Evolutionary conservation across 2,113 vertebrate genomes (phyloP), one percentile per base, ranked within the genome.

Genomic region (Tylochromis polylepis): DNA sequence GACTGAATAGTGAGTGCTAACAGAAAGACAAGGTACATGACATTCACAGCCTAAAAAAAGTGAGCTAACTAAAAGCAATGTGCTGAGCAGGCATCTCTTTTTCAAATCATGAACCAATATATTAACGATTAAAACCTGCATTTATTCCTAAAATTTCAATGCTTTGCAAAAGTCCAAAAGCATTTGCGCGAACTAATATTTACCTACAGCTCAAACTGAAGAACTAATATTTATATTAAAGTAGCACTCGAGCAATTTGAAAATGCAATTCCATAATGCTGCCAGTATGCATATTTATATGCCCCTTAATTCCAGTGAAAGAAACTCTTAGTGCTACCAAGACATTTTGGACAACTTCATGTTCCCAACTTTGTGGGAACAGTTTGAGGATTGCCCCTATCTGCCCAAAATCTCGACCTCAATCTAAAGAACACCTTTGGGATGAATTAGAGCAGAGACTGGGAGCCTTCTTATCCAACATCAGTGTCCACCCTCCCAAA

Each of bases 81-180:
- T 4, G 29, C 29, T 27, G 0, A 29, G 0, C 2, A 7, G 27
- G 9, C 10, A 8, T 3, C 8, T 11, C n/a, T 7, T 34, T 4
- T 78, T 24, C 20, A 24, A 57, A 80, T 8, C 27, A 56, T 18
- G 31, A 12, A 10, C 18, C 20, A 22, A 29, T n/a, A 75, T 5
- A 51, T 20, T n/a, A 49, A 57, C 59, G 38, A 11, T 60, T 55
- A 15, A 79, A 77, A 22, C 12, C 24, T 5, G 5, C 55, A 5
- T 81, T 27, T n/a, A 53, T 53, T 8, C 34, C 8, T 31, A 24
- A 43, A 43, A 36, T 38, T 18, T 16, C 58, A 31, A 7, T 20
- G 7, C 15, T 31, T 6, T 29, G 58, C 49, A 18, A 53, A 53
- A 49, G 16, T 49, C 46, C 46, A 49, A 5, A 15, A 49, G 43